Evolutionary conservation across 2,797 vertebrate species (phyloP).

Genomic region (Sebastes cheni): DNA sequence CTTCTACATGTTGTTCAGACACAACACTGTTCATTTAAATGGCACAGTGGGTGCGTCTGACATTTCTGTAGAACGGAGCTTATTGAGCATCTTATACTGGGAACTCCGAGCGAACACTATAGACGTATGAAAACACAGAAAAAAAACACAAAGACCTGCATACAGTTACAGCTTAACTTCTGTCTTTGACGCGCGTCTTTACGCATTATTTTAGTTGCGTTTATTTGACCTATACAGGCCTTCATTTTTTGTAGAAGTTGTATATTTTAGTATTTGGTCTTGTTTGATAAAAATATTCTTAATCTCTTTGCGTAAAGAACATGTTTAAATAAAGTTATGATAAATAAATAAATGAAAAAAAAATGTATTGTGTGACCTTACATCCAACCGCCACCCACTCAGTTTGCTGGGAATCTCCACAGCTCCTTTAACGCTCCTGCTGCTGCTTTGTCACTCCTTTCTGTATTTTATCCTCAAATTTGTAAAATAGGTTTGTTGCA

Average conservation of each 20-base stretch:
- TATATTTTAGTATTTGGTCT: neutral
- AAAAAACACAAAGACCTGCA: neutral
- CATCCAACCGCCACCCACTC: neutral
- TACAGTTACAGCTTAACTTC: neutral
- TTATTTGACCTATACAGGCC: neutral
- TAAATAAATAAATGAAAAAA: neutral
- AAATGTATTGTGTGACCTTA: neutral
- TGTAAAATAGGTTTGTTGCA: neutral
- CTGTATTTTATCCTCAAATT: neutral
- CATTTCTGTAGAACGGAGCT: constrained; percentile 5
- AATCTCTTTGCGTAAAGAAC: neutral
- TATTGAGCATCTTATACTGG: neutral
- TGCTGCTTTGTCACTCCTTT: neutral
- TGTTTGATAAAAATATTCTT: neutral
- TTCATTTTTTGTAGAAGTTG: neutral
- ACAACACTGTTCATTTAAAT: neutral
- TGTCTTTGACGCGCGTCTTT: neutral
- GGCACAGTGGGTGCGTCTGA: neutral
- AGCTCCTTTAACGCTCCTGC: neutral
- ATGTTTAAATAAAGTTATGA: neutral
- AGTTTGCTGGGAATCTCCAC: neutral
- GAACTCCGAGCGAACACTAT: neutral
- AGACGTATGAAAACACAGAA: neutral
- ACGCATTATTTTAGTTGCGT: constrained; percentile 3
- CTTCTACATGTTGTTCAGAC: neutral